These are phyloP conservation scores for Grapholita molesta DNA, from an alignment of 1,140 invertebrate species.

Conservation along the genomic window DNA sequence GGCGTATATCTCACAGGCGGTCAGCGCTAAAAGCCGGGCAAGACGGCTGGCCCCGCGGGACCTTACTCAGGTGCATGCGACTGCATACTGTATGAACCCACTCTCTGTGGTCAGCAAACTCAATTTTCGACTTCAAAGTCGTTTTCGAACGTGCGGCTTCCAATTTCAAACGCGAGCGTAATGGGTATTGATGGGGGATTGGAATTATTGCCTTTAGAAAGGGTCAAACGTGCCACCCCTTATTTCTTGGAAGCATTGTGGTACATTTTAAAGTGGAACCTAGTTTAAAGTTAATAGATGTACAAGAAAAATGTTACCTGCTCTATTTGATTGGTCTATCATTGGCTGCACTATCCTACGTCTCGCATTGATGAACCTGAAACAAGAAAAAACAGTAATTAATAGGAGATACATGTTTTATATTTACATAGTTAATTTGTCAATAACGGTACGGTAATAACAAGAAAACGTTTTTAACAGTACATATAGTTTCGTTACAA, in stretches of 20 bases:
- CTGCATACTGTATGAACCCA: constrained; percentile 64
- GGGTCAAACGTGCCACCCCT: constrained; percentile 12
- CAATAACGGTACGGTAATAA: neutral
- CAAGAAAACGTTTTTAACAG: neutral
- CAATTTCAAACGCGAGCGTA: constrained; percentile 30
- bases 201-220: constrained; percentile 22
- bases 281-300: constrained; percentile 35
- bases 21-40: constrained; percentile 48
- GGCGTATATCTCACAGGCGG: constrained; percentile 37
- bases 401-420: neutral
- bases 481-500: no score
- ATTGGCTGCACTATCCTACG: constrained; percentile 98
- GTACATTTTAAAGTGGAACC: neutral
- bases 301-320: constrained; percentile 88
- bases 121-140: constrained; percentile 70
- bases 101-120: constrained; percentile 61
- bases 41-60: constrained; percentile 37
- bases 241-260: constrained; percentile 3
- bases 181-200: constrained; percentile 29
- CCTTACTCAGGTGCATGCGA: constrained; percentile 39
- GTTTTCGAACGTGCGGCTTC: constrained; percentile 31
- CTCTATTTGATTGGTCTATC: constrained; percentile 99
- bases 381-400: constrained; percentile 64
- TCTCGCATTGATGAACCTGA: constrained; percentile 98
- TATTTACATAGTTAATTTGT: neutral